phyloP scores from a whole-genome alignment of 2,888 invertebrate genomes.

The Cheilosia variabilis region DNA sequence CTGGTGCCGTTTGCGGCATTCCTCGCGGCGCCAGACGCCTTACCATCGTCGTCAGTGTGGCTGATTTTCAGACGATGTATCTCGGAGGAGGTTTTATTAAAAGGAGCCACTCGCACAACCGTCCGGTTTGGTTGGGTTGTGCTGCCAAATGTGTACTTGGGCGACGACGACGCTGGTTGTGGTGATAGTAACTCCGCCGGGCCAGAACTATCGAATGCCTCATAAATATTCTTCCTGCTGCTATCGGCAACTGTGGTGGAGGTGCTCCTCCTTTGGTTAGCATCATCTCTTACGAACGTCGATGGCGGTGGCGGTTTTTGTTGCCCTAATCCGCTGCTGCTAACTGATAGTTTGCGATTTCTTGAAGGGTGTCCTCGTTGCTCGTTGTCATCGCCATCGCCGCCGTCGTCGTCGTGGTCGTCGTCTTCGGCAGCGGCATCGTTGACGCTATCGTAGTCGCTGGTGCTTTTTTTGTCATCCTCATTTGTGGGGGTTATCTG shows the following conservation, averaged over 20 bases:
- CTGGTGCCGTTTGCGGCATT: constrained; percentile 54
- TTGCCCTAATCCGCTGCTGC: constrained; percentile 72
- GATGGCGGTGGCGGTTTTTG: constrained; percentile 57
- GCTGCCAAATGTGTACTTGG: constrained; percentile 47
- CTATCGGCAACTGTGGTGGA: constrained; percentile 43
- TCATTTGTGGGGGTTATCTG: constrained; percentile 84
- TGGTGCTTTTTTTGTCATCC: constrained; percentile 85
- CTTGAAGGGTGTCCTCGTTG: constrained; percentile 41
- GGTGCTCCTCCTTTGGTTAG: constrained; percentile 39
- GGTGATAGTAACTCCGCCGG: constrained; percentile 8
- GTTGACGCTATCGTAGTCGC: constrained; percentile 78
- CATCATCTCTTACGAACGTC: constrained; percentile 42
- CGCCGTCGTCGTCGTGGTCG: constrained; percentile 77
- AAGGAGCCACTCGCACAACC: constrained; percentile 84
- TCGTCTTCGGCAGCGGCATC: constrained; percentile 84
- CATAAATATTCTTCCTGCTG: constrained; percentile 73
- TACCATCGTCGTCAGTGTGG: constrained; percentile 85
- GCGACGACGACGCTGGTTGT: constrained; percentile 25
- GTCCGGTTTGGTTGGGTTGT: constrained; percentile 81
- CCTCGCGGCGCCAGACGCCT: constrained; percentile 83
- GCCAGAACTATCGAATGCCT: constrained; percentile 61
- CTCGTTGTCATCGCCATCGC: constrained; percentile 4
- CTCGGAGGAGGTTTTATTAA: constrained; percentile 81
- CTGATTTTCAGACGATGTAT: constrained; percentile 85
- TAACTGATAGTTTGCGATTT: constrained; percentile 71